A percentile compares a stretch with the other conserved stretches of the same genome.
Evolutionary conservation across 2,888 invertebrate genomes (phyloP).

Genomic region (Macroteleia sp.): DNA sequence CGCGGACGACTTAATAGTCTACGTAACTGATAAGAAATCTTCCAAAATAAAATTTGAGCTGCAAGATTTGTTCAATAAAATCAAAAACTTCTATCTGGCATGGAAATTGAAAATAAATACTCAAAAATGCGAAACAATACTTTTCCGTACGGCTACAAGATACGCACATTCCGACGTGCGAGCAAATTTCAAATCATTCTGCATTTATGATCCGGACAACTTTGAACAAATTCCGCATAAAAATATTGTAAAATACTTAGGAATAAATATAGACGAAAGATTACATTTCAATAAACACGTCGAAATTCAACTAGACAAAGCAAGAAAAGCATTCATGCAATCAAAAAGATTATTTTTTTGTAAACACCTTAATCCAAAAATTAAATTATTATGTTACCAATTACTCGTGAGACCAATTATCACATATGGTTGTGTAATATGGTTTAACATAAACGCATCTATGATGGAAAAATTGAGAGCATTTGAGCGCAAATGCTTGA

Average conservation of each 20-base stretch:
- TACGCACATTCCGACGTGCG: not conserved
- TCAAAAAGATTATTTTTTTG: conserved; percentile 16
- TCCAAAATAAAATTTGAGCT: not conserved
- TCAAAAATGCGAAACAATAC: conserved; percentile 2
- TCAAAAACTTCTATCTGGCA: not conserved
- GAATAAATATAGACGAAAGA: conserved; percentile 1
- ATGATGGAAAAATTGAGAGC: too few relatives aligned
- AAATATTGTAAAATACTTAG: conserved; percentile 9
- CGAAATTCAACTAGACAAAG: conserved; percentile 3
- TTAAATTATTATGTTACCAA: conserved; percentile 25
- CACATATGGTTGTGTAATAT: too few relatives aligned
- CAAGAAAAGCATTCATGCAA: conserved; percentile 3
- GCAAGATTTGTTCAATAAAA: not conserved
- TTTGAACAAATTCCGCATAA: conserved; percentile 6
- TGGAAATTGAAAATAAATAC: not conserved
- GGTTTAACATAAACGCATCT: too few relatives aligned
- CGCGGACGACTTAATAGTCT: conserved; percentile 52
- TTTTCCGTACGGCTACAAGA: not conserved
- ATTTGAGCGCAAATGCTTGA: too few relatives aligned
- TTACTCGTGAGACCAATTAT: not conserved
- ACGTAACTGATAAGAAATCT: not conserved
- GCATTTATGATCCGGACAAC: not conserved
- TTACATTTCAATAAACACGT: not conserved
- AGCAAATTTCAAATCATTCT: not conserved
- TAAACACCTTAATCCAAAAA: conserved; percentile 1